A percentile compares a stretch with the other conserved stretches of the same genome.
Conservation (phyloP, 2,888 invertebrate species). For the Dryadula phaetusa region DNA sequence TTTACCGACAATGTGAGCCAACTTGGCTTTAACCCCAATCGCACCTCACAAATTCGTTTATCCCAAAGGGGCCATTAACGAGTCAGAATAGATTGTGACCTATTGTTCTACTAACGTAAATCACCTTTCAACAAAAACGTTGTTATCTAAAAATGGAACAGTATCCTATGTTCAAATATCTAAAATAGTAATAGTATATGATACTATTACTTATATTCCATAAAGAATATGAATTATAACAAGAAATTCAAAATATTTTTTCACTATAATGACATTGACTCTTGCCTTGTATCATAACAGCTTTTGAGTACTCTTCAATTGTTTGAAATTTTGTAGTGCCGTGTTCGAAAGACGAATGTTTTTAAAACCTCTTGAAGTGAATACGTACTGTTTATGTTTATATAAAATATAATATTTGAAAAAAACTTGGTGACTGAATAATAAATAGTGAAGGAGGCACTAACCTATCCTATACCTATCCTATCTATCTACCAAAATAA, state of each 20-base stretch:
- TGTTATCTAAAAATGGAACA: background rate
- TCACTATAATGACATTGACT: background rate
- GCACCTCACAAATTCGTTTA: slow-evolving; percentile 20
- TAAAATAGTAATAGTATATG: no score
- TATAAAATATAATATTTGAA: no score
- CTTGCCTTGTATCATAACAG: background rate
- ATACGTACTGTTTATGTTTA: no score
- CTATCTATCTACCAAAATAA: no score
- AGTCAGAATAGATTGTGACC: slow-evolving; percentile 11
- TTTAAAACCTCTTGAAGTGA: background rate
- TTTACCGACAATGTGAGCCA: slow-evolving; percentile 1
- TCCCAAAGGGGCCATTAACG: slow-evolving; percentile 5
- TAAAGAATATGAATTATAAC: background rate
- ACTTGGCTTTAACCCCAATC: slow-evolving; percentile 3
- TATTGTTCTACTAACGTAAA: background rate
- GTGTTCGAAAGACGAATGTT: background rate
- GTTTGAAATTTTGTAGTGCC: background rate
- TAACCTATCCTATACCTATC: no score
- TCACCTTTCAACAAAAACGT: background rate
- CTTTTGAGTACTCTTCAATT: background rate
- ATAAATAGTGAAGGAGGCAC: no score
- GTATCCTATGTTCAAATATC: background rate
- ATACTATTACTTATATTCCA: no score
- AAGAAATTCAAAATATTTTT: background rate
- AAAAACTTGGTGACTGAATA: no score